These are phyloP conservation scores for Urocitellus parryii DNA, from an alignment of 2,113 vertebrate species.

Conservation along the genomic window DNA sequence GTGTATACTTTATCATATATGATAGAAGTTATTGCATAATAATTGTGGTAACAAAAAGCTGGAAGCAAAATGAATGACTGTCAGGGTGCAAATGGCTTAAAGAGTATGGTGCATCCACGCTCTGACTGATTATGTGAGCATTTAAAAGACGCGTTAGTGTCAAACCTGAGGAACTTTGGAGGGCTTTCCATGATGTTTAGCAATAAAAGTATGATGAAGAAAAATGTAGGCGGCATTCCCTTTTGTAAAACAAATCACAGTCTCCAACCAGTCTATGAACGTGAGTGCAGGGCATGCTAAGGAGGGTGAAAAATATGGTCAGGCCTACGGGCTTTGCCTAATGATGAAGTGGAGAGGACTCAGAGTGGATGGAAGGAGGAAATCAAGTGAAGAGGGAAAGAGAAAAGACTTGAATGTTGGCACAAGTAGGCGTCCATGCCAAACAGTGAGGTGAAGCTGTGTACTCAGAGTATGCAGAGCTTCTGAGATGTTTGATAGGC, in stretches of 20 bases:
- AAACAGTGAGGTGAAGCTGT: background rate
- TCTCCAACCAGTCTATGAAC: background rate
- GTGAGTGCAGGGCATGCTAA: background rate
- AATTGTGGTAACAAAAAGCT: background rate
- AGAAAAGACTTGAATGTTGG: fast-evolving
- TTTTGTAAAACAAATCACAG: constrained; percentile 30
- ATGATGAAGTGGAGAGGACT: background rate
- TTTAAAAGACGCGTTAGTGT: background rate
- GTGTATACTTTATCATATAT: background rate
- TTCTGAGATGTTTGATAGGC: background rate
- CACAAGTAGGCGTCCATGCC: fast-evolving
- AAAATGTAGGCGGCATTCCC: background rate
- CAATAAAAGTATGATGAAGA: constrained; percentile 16
- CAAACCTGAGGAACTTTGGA: background rate
- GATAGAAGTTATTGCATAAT: background rate
- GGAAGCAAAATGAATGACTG: background rate
- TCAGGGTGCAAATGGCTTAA: background rate
- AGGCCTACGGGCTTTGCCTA: too few species aligned
- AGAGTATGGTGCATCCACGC: background rate
- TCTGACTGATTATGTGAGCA: background rate
- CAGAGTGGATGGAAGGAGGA: background rate
- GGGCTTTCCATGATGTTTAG: constrained; percentile 10
- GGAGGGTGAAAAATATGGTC: background rate
- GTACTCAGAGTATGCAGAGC: background rate
- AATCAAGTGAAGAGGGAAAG: background rate